Base-by-base conservation (phyloP, 2,113 vertebrate genomes). In the Thamnaconus septentrionalis region DNA sequence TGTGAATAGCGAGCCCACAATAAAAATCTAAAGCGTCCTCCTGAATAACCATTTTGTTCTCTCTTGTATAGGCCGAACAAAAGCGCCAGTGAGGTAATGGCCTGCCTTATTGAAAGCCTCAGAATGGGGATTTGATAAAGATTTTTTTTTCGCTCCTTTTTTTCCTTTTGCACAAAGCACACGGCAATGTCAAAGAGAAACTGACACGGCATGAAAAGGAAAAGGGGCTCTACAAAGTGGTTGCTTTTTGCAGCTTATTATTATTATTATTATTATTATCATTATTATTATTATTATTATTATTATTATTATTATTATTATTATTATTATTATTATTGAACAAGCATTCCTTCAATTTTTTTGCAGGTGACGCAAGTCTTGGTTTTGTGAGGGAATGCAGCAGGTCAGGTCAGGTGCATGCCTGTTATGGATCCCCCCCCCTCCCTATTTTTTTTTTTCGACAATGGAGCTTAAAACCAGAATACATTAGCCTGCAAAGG, bases 11-110 rank as follows among this genome's bases (percentile, higher is more conserved):
- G 76, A 88, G 93, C 95, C 95, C 96, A 97, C 96, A 98, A 98
- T 98, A 96, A 97, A 92, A 97, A 97, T 96, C 95, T 95, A 97
- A 98, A 98, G 95, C 96, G 93, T 95, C 96, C 94, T 93, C 94
- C 93, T 98, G 95, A 98, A 98, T 98, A 97, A 96, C 95, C 95
- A 97, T 98, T 98, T 98, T 98, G 96, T 98, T 99, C 97, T 96
- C 95, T 94, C 93, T 97, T 98, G 94, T 98, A 96, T 95, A 93
- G 94, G 93, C 94, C 93, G 94, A 96, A 99, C 97, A 98, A 98
- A 98, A 95, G 97, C 96, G 91, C 92, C 94, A 93, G 94, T 94
- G 96, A 98, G 95, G 95, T 97, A 98, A 99, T 98, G 94, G 94
- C 93, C 95, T 94, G 95, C 94, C 95, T 95, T 95, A 96, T 96